Percentiles rank a stretch among this genome's conserved stretches.
These are phyloP conservation scores for Gambusia yucatana DNA, from an alignment of 2,797 vertebrate species.

Conservation along the genomic window DNA sequence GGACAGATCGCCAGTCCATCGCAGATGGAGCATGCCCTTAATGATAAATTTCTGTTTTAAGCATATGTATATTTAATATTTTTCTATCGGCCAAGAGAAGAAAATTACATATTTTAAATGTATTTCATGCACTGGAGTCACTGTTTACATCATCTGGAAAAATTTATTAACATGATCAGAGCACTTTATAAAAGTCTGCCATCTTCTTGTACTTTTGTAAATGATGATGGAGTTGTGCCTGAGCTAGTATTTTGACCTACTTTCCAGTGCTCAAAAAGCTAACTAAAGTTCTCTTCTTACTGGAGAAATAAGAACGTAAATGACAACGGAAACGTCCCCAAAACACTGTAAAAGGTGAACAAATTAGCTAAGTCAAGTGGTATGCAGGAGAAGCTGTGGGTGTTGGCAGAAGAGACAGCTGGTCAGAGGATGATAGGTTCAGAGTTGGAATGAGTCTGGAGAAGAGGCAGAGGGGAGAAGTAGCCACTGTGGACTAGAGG, in stretches of 20 bases:
- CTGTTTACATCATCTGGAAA: background rate
- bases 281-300: background rate
- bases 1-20: too few relatives aligned
- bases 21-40: background rate
- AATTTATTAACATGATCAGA: background rate
- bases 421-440: slow-evolving; percentile 31
- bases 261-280: background rate
- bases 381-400: background rate
- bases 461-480: slow-evolving; percentile 25
- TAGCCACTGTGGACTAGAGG: slow-evolving; percentile 41
- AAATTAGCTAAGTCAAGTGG: slow-evolving; percentile 23
- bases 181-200: background rate
- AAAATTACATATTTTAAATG: background rate
- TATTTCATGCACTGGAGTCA: background rate
- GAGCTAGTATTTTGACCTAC: slow-evolving; percentile 12
- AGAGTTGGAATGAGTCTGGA: slow-evolving; percentile 27
- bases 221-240: slow-evolving; percentile 26
- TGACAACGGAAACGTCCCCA: slow-evolving; percentile 12
- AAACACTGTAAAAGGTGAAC: slow-evolving; percentile 12
- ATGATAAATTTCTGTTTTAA: background rate
- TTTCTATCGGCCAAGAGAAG: background rate
- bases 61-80: background rate
- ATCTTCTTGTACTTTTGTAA: slow-evolving; percentile 2
- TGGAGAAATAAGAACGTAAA: slow-evolving; percentile 19
- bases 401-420: slow-evolving; percentile 28